Percentiles rank a stretch among this genome's conserved stretches.
These are phyloP conservation scores for Rhea americana DNA, from an alignment of 2,113 vertebrate species.

Conservation along the genomic window DNA sequence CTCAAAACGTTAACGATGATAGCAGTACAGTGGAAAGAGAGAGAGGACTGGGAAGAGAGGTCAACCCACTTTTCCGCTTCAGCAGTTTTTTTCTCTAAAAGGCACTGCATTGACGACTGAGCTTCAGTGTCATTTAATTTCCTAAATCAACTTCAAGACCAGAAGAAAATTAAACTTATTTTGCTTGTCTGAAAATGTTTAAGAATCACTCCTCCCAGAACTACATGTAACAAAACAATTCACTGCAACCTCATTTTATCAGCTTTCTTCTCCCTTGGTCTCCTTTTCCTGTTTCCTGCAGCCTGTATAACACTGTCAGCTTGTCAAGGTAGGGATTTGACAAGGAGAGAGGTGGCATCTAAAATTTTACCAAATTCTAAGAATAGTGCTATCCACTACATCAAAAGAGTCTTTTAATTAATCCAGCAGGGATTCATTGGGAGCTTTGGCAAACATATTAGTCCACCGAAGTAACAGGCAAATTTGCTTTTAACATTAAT, in stretches of 20 bases:
- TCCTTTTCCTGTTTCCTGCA: not conserved
- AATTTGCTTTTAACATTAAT: not conserved
- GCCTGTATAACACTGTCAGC: not conserved
- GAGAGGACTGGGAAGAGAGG: fast-evolving
- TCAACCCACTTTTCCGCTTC: fast-evolving
- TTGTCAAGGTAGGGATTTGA: not conserved
- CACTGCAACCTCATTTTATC: fast-evolving
- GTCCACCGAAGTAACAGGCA: not conserved
- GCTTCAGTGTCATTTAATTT: fast-evolving
- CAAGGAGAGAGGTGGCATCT: not conserved
- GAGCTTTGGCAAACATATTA: not conserved
- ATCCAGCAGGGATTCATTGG: too few species aligned
- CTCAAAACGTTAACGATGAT: fast-evolving
- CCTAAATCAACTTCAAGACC: not conserved
- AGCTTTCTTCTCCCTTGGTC: too few species aligned
- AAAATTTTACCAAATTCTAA: not conserved
- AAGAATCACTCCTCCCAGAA: fast-evolving
- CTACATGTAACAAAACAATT: not conserved
- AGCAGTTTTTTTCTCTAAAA: not conserved
- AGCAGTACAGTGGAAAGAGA: fast-evolving
- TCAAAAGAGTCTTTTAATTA: not conserved
- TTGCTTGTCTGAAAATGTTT: fast-evolving
- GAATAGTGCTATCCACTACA: not conserved
- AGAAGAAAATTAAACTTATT: not conserved
- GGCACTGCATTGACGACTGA: fast-evolving